phyloP scores from a whole-genome alignment of 2,797 vertebrate genomes.

The Lophius americanus region DNA sequence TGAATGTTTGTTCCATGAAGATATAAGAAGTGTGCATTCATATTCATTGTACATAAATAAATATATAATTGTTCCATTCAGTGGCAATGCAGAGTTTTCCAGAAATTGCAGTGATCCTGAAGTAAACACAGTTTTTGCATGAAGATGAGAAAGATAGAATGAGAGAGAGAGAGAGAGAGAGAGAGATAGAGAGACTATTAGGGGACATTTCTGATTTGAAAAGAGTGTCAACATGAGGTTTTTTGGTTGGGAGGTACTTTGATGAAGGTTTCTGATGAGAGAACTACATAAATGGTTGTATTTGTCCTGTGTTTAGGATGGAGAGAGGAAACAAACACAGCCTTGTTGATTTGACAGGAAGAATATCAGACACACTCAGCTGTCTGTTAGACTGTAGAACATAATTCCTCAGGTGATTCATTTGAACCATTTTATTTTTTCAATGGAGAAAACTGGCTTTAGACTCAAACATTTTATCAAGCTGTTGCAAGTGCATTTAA shows the following conservation, averaged over 20 bases:
- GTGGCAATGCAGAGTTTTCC: conserved; percentile 74
- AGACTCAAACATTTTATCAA: conserved; percentile 59
- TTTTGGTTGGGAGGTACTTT: conserved; percentile 36
- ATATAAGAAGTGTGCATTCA: conserved; percentile 82
- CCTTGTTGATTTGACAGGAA: conserved; percentile 31
- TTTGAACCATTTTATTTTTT: conserved; percentile 62
- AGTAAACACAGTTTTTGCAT: conserved; percentile 52
- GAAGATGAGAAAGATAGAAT: conserved; percentile 24
- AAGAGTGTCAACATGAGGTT: conserved; percentile 45
- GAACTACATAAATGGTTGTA: conserved; percentile 36
- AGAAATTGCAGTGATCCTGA: conserved; percentile 61
- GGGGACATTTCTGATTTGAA: conserved; percentile 52
- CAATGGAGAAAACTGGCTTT: conserved; percentile 39
- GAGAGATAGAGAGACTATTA: conserved; percentile 21
- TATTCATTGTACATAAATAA: conserved; percentile 84
- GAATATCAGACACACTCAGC: conserved; percentile 40
- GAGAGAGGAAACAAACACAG: conserved; percentile 39
- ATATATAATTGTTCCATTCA: conserved; percentile 83
- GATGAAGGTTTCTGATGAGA: conserved; percentile 39
- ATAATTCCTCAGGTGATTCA: conserved; percentile 73
- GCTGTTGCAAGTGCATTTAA: conserved; percentile 48
- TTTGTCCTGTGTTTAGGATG: conserved; percentile 52
- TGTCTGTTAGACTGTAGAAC: conserved; percentile 48
- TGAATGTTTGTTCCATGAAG: conserved; percentile 82
- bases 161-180: conserved; percentile 15